These are phyloP conservation scores for Trachelus troglodyta DNA, from an alignment of 2,888 invertebrate genomes.

Conservation along the genomic window DNA sequence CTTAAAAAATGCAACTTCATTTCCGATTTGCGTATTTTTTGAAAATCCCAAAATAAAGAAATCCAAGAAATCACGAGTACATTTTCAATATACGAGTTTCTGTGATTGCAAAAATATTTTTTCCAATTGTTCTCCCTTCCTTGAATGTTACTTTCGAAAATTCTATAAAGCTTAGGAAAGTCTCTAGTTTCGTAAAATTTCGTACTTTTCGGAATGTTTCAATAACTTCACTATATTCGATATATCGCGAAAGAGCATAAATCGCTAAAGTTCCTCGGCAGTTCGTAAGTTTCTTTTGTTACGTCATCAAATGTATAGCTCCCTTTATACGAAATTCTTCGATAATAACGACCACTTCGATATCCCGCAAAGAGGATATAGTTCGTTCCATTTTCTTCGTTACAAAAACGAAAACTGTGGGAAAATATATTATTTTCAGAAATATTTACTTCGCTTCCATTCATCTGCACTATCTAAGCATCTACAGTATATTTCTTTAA, in stretches of 20 bases:
- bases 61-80: not conserved
- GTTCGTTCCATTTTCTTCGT: not conserved
- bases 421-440: not conserved
- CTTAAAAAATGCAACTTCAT: slow-evolving; percentile 14
- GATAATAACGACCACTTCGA: not conserved
- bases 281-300: not conserved
- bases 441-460: not conserved
- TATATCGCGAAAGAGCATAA: not conserved
- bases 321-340: not conserved
- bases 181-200: not conserved
- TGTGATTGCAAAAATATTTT: not conserved
- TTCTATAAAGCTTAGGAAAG: not conserved
- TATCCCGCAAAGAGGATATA: not conserved
- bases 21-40: not conserved
- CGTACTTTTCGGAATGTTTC: not conserved
- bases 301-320: not conserved
- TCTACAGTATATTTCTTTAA: no score
- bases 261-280: not conserved
- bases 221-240: not conserved
- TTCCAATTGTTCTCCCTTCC: not conserved
- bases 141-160: not conserved
- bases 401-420: not conserved
- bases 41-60: not conserved
- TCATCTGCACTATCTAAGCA: no score
- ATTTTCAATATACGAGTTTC: not conserved